Evolutionary conservation across 2,113 vertebrate species (phyloP).

Genomic region (Dicentrarchus labrax): DNA sequence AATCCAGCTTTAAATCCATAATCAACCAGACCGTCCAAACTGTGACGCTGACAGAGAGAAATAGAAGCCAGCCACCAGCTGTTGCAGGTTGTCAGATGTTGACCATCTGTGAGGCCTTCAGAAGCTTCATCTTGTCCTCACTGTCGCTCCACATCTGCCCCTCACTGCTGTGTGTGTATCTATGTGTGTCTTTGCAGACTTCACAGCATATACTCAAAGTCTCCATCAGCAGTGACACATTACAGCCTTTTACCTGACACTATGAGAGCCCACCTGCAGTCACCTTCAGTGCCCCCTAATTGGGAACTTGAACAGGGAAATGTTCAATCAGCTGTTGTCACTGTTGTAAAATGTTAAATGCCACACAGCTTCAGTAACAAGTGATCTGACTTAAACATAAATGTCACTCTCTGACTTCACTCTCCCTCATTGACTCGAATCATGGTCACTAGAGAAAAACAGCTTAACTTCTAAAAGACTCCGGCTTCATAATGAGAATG

Average conservation of each 20-base stretch:
- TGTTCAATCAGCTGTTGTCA: conserved; percentile 14
- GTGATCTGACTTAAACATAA: conserved; percentile 16
- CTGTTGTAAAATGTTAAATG: conserved; percentile 26
- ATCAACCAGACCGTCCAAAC: background rate
- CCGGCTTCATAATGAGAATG: background rate
- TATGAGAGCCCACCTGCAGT: background rate
- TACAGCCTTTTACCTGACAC: conserved; percentile 8
- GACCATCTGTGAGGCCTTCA: conserved; percentile 18
- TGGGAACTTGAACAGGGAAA: conserved; percentile 4
- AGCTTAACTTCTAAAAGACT: background rate
- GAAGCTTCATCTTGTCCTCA: conserved; percentile 5
- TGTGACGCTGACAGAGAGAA: background rate
- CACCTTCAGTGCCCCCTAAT: conserved; percentile 9
- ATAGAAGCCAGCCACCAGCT: background rate
- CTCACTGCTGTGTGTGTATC: background rate
- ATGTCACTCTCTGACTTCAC: conserved; percentile 33
- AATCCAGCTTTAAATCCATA: background rate
- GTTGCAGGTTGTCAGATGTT: conserved; percentile 12
- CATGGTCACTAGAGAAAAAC: conserved; percentile 4
- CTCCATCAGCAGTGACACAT: background rate
- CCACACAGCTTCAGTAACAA: background rate
- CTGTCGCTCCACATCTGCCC: conserved; percentile 9
- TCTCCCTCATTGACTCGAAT: conserved; percentile 26
- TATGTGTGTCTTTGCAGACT: background rate
- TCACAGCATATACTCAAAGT: background rate